phyloP scores from a whole-genome alignment of 2,113 vertebrate species.

The Hemiscyllium ocellatum region DNA sequence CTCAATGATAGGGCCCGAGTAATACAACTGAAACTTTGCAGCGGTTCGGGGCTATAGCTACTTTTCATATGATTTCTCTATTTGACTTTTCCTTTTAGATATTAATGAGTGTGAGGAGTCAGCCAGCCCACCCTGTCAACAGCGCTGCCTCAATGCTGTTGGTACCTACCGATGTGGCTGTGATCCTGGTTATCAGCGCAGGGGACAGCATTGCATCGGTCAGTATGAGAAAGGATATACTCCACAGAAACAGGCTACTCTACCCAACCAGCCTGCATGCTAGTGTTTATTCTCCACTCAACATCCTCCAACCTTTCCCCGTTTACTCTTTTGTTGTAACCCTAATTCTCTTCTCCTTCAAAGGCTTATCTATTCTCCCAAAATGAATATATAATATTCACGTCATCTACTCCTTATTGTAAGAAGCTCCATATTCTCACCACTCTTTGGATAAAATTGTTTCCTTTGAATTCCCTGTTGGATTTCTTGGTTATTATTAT shows the following conservation, averaged over 20 bases:
- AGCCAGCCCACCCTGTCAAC: constrained; percentile 62
- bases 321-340: not conserved
- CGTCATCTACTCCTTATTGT: not conserved
- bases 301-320: not conserved
- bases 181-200: constrained; percentile 63
- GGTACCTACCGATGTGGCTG: constrained; percentile 67
- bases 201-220: constrained; percentile 64
- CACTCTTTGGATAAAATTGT: not conserved
- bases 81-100: constrained; percentile 51
- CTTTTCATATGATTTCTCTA: not conserved
- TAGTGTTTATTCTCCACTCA: not conserved
- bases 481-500: too few relatives aligned
- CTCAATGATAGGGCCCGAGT: not conserved
- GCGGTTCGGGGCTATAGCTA: not conserved
- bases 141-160: constrained; percentile 66
- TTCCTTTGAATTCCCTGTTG: too few relatives aligned
- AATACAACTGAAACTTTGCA: too few relatives aligned
- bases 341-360: not conserved
- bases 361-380: not conserved
- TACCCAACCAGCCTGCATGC: not conserved
- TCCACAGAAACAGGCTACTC: not conserved
- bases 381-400: too few relatives aligned
- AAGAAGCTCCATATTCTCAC: not conserved
- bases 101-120: constrained; percentile 69
- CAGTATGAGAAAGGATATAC: constrained; percentile 39